These are phyloP conservation scores for Meloidogyne exigua DNA, from an alignment of 1,140 invertebrate genomes.

Conservation along the genomic window DNA sequence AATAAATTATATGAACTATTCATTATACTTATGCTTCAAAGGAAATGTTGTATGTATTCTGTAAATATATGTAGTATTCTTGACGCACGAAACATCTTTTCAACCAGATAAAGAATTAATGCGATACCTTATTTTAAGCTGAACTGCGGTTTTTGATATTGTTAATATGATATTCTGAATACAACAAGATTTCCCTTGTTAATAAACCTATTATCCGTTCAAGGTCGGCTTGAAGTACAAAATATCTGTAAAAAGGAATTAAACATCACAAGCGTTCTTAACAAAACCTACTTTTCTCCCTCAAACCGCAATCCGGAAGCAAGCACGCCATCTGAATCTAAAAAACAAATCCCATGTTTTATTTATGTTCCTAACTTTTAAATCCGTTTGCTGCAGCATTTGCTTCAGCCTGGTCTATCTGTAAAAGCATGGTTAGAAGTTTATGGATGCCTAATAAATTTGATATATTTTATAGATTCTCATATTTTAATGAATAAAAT, in stretches of 20 bases:
- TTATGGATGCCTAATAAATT: too few relatives aligned
- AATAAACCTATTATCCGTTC: slow-evolving; percentile 54
- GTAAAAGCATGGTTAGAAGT: too few relatives aligned
- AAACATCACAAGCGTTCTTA: neutral
- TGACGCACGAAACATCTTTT: too few relatives aligned
- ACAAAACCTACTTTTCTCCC: slow-evolving; percentile 50
- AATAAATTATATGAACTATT: neutral
- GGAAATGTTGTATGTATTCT: neutral
- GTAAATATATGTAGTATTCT: too few relatives aligned
- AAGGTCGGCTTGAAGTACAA: slow-evolving; percentile 52
- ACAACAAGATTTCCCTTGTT: slow-evolving; percentile 36
- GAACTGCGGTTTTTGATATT: too few relatives aligned
- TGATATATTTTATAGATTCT: too few relatives aligned
- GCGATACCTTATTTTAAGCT: too few relatives aligned
- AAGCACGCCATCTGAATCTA: slow-evolving; percentile 51
- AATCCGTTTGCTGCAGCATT: slow-evolving; percentile 13
- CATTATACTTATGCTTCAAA: neutral
- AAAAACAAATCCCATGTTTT: slow-evolving; percentile 28
- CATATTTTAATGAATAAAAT: too few relatives aligned
- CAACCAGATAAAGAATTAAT: too few relatives aligned
- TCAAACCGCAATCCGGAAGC: slow-evolving; percentile 57
- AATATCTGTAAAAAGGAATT: neutral
- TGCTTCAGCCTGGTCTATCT: slow-evolving; percentile 18
- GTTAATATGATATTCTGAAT: too few relatives aligned
- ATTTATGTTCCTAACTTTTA: slow-evolving; percentile 9